Base-by-base conservation (phyloP, 2,888 invertebrate genomes). In the Megaustenia siamemsis region DNA sequence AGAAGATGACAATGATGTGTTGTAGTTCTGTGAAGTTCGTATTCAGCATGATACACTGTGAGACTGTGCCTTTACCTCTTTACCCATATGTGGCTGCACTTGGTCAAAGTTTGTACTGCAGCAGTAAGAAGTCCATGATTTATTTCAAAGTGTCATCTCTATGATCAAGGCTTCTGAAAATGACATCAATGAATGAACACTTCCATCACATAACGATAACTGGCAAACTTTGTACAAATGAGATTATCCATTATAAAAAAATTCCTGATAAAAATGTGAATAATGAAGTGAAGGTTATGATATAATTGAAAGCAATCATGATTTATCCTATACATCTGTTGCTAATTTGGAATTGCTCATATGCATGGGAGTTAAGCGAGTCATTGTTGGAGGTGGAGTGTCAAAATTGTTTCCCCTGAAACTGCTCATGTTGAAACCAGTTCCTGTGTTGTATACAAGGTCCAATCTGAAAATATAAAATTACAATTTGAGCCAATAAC, bases 261-360 rank as follows among this genome's bases (percentile, higher is more conserved):
- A 28, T 15, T 63, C 45, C 12, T 6, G 63, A 28, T 71, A 21
- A 71, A 38, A 24, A 35, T 24, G 12, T 24, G 4, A 53, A 53
- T 53, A 35, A 76, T 76, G 53, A 76, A n/a, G 60, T 56, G 38
- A 24, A 56, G 35, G 56, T 60, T n/a, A 24, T 12, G 28, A 45
- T 4, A 40, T 28, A 28, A 40, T 32, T 79, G 63, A 78, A n/a
- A 45, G 24, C 38, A 66, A 21, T 66, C 35, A 28, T 79, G 45
- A 28, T 18, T 28, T 21, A n/a, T 66, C 80, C 84, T 90, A 92
- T 78, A 92, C 92, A 88, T 91, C 91, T 60, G 92, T 92, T n/a
- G 92, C 92, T 84, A 92, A 88, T 87, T 91, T 91, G 40, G 89
- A 88, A 73, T 89, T 90, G 63, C 87, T 88, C 84, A 89, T 87